Evolutionary conservation across 2,888 invertebrate genomes (phyloP).

Genomic region (Scaptomyza cyrtandrae): DNA sequence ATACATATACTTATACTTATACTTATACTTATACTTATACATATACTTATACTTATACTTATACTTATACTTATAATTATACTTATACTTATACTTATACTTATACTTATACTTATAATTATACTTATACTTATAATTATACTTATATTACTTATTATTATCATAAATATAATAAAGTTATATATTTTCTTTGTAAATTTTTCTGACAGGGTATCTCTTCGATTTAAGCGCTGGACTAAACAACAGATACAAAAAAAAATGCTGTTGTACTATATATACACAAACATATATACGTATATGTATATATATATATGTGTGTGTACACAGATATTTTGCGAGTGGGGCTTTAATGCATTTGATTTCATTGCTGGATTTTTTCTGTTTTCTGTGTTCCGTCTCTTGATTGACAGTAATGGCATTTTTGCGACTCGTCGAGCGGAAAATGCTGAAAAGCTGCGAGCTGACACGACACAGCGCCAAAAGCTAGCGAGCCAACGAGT

Average conservation of each 20-base stretch:
- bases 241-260: neutral
- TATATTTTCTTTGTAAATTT: no score
- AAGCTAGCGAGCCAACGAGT: constrained; percentile 62
- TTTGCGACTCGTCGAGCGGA: constrained; percentile 78
- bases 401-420: constrained; percentile 80
- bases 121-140: no score
- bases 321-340: constrained; percentile 10
- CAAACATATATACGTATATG: neutral
- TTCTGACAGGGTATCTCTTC: constrained; percentile 1
- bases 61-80: no score
- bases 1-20: no score
- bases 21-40: no score
- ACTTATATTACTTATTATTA: no score
- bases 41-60: no score
- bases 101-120: no score
- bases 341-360: constrained; percentile 68
- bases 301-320: neutral
- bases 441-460: constrained; percentile 75
- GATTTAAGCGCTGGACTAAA: neutral
- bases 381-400: constrained; percentile 46
- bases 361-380: constrained; percentile 55
- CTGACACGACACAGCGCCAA: constrained; percentile 62
- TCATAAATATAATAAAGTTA: no score
- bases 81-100: no score
- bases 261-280: neutral